Conservation (phyloP, 2,888 invertebrate species). For the Synanthedon vespiformis region DNA sequence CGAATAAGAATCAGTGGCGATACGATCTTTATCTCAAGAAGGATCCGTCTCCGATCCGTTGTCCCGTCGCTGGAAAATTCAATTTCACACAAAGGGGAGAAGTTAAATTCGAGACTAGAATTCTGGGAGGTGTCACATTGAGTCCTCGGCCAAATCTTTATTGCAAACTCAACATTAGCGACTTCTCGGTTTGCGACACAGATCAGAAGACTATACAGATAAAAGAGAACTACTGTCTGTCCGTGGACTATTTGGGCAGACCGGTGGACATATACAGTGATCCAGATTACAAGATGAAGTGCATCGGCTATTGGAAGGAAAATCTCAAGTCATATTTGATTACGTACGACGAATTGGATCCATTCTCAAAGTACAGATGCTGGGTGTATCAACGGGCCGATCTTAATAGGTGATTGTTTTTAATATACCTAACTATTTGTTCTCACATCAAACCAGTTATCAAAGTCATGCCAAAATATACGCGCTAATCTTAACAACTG, state of each 20-base stretch:
- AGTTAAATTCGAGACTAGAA: conserved; percentile 90
- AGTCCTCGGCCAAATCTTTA: conserved; percentile 93
- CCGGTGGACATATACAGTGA: conserved; percentile 97
- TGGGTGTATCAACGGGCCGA: conserved; percentile 98
- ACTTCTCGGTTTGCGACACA: conserved; percentile 94
- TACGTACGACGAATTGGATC: conserved; percentile 96
- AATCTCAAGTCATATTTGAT: conserved; percentile 96
- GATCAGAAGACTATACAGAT: conserved; percentile 95
- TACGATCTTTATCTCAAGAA: conserved; percentile 88
- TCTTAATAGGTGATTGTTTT: conserved; percentile 86
- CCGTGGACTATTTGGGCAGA: conserved; percentile 94
- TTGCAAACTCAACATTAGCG: conserved; percentile 94
- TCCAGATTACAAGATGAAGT: conserved; percentile 96
- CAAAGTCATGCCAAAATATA: too few species aligned
- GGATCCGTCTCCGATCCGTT: conserved; percentile 91
- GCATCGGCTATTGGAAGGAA: conserved; percentile 98
- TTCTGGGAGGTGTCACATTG: conserved; percentile 94
- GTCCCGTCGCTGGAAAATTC: conserved; percentile 97
- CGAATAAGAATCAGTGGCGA: conserved; percentile 86
- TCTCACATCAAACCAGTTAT: too few species aligned
- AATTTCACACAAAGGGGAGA: conserved; percentile 94
- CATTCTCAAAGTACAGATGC: conserved; percentile 94
- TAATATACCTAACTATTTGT: conserved; percentile 22
- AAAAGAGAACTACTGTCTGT: conserved; percentile 95
- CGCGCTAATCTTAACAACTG: too few species aligned